Conservation (phyloP, 2,888 invertebrate species). For the Pachymerium ferrugineum region DNA sequence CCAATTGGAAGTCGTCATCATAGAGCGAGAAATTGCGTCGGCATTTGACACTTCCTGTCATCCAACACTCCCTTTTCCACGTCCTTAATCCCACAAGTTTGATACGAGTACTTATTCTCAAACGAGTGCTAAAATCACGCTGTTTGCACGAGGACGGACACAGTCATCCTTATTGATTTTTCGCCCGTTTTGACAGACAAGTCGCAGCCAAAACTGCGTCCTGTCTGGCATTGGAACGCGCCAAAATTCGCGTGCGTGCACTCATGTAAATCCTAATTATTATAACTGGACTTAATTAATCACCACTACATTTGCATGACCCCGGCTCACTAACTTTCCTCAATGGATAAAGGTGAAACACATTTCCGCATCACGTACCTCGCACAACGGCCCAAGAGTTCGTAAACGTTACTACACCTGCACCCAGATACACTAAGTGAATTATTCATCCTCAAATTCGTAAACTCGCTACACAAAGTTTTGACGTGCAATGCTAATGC, state of each 20-base stretch:
- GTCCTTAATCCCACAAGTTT: too few species aligned
- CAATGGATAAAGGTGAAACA: background rate
- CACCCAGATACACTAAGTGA: too few species aligned
- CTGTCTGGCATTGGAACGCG: too few species aligned
- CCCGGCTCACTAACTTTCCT: background rate
- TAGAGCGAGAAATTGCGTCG: too few species aligned
- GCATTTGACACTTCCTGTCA: too few species aligned
- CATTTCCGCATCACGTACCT: background rate
- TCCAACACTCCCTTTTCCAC: too few species aligned
- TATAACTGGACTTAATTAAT: constrained; percentile 1
- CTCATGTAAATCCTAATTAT: constrained; percentile 1
- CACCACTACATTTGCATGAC: background rate
- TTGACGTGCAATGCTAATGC: background rate
- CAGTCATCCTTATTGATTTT: constrained; percentile 1
- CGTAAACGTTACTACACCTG: too few species aligned
- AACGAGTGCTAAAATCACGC: too few species aligned
- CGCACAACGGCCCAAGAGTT: too few species aligned
- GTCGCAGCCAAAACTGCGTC: background rate
- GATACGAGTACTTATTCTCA: background rate
- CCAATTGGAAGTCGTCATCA: too few species aligned
- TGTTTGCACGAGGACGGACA: too few species aligned
- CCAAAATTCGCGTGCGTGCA: background rate
- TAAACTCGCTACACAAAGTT: background rate
- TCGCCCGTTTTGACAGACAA: background rate
- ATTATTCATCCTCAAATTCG: background rate